Evolutionary conservation across 2,113 vertebrate species (phyloP), one percentile per base, ranked within the genome.

Genomic region (Anhinga anhinga): DNA sequence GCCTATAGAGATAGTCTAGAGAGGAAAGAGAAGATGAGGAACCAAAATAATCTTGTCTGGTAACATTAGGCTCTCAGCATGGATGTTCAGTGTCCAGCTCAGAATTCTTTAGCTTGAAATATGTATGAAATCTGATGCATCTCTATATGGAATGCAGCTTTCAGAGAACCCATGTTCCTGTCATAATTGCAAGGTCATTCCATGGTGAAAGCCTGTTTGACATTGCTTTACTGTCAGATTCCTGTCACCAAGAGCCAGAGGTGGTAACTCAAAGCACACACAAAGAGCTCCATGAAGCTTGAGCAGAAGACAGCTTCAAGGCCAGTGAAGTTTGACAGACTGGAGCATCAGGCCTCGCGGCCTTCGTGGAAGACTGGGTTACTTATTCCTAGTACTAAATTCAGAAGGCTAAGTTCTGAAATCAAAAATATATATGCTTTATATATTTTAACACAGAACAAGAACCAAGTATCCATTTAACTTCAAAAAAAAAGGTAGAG

Each of bases 11-110:
- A 4, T 38, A 61, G 16, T 32, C 15, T 49, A 21, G 44, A 70
- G 21, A 87, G 7, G 7, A 12, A 40, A 13, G 12, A 59, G 5
- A 22, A 13, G 47, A 63, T 29, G 9, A 65, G 10, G 29, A 85
- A 59, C 6, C 20, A 61, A 47, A 70, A 4, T 10, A 45, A 5
- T 11, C 1, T 0, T 8, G 3, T 44, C 52, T 47, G 13, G 8
- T 38, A 40, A 32, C 32, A n/a, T 4, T 15, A 45, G 21, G 47
- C 14, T 50, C 27, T 45, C 7, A 55, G 14, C 26, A 18, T 9
- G 13, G 49, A 38, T 44, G 25, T 34, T 49, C 16, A 34, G 15
- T 8, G 3, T 55, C 32, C 26, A 69, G n/a, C 34, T 79, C 62
- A 38, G 10, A 34, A 17, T 45, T 47, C 22, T 52, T 69, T 36